phyloP scores from a whole-genome alignment of 2,113 vertebrate genomes.

The Pontoporia blainvillei region DNA sequence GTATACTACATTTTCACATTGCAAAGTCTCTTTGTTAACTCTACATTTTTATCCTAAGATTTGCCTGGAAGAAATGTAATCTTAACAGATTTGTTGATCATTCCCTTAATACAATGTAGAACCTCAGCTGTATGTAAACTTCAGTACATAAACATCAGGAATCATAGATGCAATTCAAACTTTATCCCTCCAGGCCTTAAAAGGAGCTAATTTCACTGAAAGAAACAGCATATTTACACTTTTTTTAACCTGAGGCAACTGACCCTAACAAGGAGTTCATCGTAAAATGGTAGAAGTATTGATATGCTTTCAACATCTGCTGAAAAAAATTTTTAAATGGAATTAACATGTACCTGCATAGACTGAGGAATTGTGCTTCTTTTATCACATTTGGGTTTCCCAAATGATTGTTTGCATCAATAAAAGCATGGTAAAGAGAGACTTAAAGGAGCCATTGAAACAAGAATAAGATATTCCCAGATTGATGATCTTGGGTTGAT shows the following conservation, averaged over 20 bases:
- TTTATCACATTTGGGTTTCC: background rate
- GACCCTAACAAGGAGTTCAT: background rate
- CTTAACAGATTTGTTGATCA: slow-evolving; percentile 22
- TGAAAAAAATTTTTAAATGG: background rate
- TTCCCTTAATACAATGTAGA: slow-evolving; percentile 15
- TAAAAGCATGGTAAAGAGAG: background rate
- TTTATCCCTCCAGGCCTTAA: background rate
- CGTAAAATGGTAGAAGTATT: background rate
- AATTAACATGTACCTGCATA: background rate
- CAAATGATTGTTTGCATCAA: background rate
- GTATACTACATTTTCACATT: background rate
- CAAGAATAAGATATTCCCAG: background rate
- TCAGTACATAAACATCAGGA: slow-evolving; percentile 13
- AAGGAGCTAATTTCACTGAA: slow-evolving; percentile 12
- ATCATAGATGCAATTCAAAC: slow-evolving; percentile 13
- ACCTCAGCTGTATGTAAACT: background rate
- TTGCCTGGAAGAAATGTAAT: slow-evolving; percentile 28
- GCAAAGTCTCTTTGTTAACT: background rate
- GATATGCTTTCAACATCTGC: background rate
- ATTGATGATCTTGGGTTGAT: background rate
- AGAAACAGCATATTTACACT: background rate
- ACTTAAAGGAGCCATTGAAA: background rate
- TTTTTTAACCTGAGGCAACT: background rate
- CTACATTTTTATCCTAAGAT: background rate
- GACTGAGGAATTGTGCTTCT: background rate